Conservation (phyloP, 2,113 vertebrate species). For the Protomyctophum bolini region DNA sequence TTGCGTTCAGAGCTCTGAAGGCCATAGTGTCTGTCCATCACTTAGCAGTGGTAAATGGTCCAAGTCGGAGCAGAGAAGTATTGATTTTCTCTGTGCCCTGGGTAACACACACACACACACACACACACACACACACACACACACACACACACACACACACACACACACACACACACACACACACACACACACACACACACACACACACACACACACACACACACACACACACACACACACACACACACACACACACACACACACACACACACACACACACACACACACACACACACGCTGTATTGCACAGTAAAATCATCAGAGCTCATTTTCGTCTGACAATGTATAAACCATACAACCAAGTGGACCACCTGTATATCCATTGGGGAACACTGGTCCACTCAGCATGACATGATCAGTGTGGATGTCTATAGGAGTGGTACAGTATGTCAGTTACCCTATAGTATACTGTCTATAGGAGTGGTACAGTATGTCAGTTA, state of each 20-base stretch:
- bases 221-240: background rate
- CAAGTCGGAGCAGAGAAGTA: slow-evolving; percentile 53
- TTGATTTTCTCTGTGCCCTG: slow-evolving; percentile 57
- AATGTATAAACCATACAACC: too few species aligned
- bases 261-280: slow-evolving; percentile 31
- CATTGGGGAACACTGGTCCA: too few species aligned
- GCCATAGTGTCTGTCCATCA: slow-evolving; percentile 53
- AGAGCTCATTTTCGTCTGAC: too few species aligned
- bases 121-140: slow-evolving; percentile 23
- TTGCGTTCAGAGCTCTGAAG: slow-evolving; percentile 43
- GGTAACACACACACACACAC: slow-evolving; percentile 52
- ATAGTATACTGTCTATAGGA: too few species aligned
- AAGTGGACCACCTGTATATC: too few species aligned
- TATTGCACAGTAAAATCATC: too few species aligned
- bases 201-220: background rate
- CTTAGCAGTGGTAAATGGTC: slow-evolving; percentile 65
- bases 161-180: slow-evolving; percentile 1
- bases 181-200: background rate
- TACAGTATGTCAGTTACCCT: too few species aligned
- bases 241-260: slow-evolving; percentile 19
- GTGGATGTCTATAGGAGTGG: too few species aligned
- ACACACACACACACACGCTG: slow-evolving; percentile 31
- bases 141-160: slow-evolving; percentile 26
- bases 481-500: too few species aligned
- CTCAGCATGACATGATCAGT: too few species aligned